A percentile compares a stretch with the other conserved stretches of the same genome.
These are phyloP conservation scores for Nysson spinosus DNA, from an alignment of 2,888 invertebrate genomes.

Conservation along the genomic window DNA sequence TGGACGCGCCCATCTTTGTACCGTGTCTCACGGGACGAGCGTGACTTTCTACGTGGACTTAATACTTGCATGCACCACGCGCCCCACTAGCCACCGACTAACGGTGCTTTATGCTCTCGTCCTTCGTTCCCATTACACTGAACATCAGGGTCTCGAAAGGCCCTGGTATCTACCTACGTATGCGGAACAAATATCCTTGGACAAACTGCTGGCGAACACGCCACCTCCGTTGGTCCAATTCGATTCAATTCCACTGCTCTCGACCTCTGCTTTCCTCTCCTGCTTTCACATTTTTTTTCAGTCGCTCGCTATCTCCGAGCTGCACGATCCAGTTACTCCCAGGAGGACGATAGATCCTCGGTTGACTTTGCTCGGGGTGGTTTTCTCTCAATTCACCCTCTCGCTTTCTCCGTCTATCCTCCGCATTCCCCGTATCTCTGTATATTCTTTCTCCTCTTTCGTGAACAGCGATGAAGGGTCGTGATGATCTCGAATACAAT, in stretches of 20 bases:
- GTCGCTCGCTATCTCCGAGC: slow-evolving; percentile 57
- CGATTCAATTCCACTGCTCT: slow-evolving; percentile 64
- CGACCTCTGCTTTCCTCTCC: slow-evolving; percentile 25
- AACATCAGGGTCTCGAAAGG: slow-evolving; percentile 59
- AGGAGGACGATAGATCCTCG: slow-evolving; percentile 73
- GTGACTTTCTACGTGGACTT: slow-evolving; percentile 62
- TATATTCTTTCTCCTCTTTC: slow-evolving; percentile 6
- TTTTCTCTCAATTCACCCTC: slow-evolving; percentile 53
- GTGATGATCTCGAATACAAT: slow-evolving; percentile 35
- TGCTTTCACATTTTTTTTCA: slow-evolving; percentile 37
- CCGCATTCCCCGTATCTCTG: background rate
- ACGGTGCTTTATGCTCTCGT: slow-evolving; percentile 57
- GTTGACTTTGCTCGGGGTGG: slow-evolving; percentile 67
- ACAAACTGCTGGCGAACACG: slow-evolving; percentile 73
- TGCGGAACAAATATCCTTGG: slow-evolving; percentile 68
- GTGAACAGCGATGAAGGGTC: slow-evolving; percentile 28
- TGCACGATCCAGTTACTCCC: slow-evolving; percentile 68
- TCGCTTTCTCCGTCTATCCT: slow-evolving; percentile 3
- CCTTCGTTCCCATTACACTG: slow-evolving; percentile 61
- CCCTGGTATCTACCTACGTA: slow-evolving; percentile 50
- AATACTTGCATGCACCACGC: slow-evolving; percentile 61
- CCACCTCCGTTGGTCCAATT: slow-evolving; percentile 67
- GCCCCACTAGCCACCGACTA: slow-evolving; percentile 34
- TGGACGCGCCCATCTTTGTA: slow-evolving; percentile 66
- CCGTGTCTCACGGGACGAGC: slow-evolving; percentile 60